phyloP scores from a whole-genome alignment of 2,888 invertebrate species.

The Acrobasis repandana region DNA sequence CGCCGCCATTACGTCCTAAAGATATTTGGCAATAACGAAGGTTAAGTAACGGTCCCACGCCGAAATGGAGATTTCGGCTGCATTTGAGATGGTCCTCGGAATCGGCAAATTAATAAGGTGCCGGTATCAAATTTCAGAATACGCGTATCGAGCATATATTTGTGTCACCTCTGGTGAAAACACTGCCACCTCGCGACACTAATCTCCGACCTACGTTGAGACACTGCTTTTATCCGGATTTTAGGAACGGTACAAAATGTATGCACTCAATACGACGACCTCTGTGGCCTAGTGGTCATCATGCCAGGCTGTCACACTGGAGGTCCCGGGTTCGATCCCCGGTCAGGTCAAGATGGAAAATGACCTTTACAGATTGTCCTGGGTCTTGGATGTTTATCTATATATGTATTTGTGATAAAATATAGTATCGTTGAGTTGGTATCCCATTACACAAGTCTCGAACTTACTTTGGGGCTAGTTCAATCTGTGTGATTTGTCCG shows the following conservation, averaged over 20 bases:
- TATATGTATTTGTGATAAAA: too few relatives aligned
- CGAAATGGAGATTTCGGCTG: background rate
- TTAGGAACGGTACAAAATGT: background rate
- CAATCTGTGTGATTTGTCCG: too few relatives aligned
- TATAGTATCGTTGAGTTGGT: too few relatives aligned
- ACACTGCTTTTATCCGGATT: background rate
- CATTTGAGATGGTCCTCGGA: background rate
- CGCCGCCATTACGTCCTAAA: slow-evolving; percentile 7
- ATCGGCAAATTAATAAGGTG: background rate
- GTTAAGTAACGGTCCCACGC: slow-evolving; percentile 14
- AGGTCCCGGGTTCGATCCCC: too few relatives aligned
- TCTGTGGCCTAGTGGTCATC: too few relatives aligned
- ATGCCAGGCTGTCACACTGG: too few relatives aligned
- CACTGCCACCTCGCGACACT: background rate
- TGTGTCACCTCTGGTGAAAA: background rate
- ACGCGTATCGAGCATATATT: background rate
- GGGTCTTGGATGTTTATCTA: too few relatives aligned
- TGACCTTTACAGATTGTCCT: too few relatives aligned
- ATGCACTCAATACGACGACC: too few relatives aligned
- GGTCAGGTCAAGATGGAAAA: too few relatives aligned
- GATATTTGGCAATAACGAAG: slow-evolving; percentile 15
- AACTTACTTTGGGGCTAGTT: too few relatives aligned
- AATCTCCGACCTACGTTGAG: background rate
- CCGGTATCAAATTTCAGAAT: background rate
- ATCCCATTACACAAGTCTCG: too few relatives aligned